Base-by-base conservation (phyloP, 2,888 invertebrate species). In the Dioctria rufipes region DNA sequence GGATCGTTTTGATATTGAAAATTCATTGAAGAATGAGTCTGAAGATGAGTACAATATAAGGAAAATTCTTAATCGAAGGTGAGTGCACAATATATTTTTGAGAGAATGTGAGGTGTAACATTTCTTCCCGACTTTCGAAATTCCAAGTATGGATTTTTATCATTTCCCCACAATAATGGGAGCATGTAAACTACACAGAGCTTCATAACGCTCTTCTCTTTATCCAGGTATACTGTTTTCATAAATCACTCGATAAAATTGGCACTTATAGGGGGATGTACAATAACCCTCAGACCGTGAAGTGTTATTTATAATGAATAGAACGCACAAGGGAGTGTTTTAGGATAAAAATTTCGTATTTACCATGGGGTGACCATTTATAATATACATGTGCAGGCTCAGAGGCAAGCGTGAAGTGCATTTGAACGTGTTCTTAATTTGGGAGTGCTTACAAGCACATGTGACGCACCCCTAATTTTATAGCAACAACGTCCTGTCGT, bases 11-110 rank as follows among this genome's bases (percentile, higher is more conserved):
- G 84, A 84, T 80, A 79, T 86, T 9, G 84, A 85, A 39, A 80
- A 82, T 58, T 83, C 85, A 3, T 83, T 84, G 39, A 71, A 67
- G 51, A 85, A 85, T 83, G 82, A 84, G 60, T 81, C 84, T 11
- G 83, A 83, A 60, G 80, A 83, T 11, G 84, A 85, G 78, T 84
- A 84, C 77, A 91, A 91, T 85, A 86, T 92, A 83, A 87, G 91
- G 83, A 88, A 90, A 63, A 90, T 91, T 13, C 84, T 91, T 46
- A 91, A 90, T 85, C 90, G 91, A 84, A 88, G 91, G 92, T 92
- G 84, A 90, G 91, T 39, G 25, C 25, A 4, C 2, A 65, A 65
- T 65, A 42, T 11, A 54, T 49, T 61, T 61, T 61, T 11, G 51
- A 25, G 25, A 25, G 25, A 25, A 25, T 25, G 25, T 25, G 25